Evolutionary conservation across 1,140 invertebrate genomes (phyloP).

Genomic region (Zaprionus davidi): DNA sequence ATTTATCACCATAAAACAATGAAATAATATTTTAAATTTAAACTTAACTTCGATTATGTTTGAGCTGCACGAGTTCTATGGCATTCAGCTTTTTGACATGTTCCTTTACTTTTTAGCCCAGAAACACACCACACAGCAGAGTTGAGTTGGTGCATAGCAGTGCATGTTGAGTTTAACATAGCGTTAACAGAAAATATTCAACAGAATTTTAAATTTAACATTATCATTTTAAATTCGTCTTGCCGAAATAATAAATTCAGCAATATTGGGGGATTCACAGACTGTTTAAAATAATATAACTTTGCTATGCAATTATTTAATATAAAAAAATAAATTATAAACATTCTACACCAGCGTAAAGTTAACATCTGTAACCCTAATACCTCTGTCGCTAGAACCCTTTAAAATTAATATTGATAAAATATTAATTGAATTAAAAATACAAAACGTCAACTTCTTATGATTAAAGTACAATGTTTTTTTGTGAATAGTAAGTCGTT

Average conservation of each 20-base stretch:
- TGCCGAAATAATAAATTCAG: too few relatives aligned
- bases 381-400: too few relatives aligned
- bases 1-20: too few relatives aligned
- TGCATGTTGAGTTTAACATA: not conserved
- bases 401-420: not conserved
- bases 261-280: too few relatives aligned
- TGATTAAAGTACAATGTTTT: too few relatives aligned
- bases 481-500: too few relatives aligned
- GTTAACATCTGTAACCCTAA: not conserved
- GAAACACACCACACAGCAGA: not conserved
- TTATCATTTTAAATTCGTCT: not conserved
- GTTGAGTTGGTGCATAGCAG: not conserved
- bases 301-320: too few relatives aligned
- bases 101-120: not conserved
- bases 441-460: not conserved
- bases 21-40: too few relatives aligned
- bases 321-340: too few relatives aligned
- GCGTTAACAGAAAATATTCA: not conserved
- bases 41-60: too few relatives aligned
- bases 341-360: too few relatives aligned
- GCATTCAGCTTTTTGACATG: not conserved
- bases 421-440: not conserved
- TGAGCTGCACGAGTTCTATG: not conserved
- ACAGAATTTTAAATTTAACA: not conserved
- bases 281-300: too few relatives aligned